Evolutionary conservation across 2,888 invertebrate species (phyloP).

Genomic region (Dyspetes luteomarginatus): DNA sequence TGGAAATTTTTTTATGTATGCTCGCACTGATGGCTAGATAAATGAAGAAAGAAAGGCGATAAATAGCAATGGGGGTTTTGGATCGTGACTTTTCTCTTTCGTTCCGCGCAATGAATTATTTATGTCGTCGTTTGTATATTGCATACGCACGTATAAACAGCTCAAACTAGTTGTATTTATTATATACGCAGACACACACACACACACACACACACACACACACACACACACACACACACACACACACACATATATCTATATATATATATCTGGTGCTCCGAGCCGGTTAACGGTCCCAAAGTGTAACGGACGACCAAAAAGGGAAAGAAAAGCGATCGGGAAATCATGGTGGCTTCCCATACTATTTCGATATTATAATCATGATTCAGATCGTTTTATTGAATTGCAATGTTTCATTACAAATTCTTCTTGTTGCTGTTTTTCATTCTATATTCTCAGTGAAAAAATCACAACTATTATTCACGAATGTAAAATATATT

Average conservation of each 20-base stretch:
- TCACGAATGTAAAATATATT: too few relatives aligned
- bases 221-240: background rate
- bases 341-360: conserved; percentile 47
- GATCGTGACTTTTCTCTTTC: conserved; percentile 69
- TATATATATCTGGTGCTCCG: conserved; percentile 37
- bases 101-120: conserved; percentile 69
- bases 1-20: conserved; percentile 57
- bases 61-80: conserved; percentile 68
- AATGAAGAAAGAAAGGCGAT: conserved; percentile 65
- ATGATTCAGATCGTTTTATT: background rate
- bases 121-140: conserved; percentile 52
- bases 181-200: too few relatives aligned
- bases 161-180: background rate
- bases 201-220: too few relatives aligned
- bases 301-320: conserved; percentile 72
- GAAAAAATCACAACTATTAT: too few relatives aligned
- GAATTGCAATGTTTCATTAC: background rate
- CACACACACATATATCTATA: conserved; percentile 10
- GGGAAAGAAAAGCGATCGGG: conserved; percentile 69
- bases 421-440: background rate
- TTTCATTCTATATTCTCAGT: background rate
- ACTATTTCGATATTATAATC: conserved; percentile 53
- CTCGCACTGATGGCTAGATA: conserved; percentile 62
- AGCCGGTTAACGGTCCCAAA: conserved; percentile 70
- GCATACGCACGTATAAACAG: conserved; percentile 60